Base-by-base conservation (phyloP, 2,113 vertebrate genomes). In the Picathartes gymnocephalus region DNA sequence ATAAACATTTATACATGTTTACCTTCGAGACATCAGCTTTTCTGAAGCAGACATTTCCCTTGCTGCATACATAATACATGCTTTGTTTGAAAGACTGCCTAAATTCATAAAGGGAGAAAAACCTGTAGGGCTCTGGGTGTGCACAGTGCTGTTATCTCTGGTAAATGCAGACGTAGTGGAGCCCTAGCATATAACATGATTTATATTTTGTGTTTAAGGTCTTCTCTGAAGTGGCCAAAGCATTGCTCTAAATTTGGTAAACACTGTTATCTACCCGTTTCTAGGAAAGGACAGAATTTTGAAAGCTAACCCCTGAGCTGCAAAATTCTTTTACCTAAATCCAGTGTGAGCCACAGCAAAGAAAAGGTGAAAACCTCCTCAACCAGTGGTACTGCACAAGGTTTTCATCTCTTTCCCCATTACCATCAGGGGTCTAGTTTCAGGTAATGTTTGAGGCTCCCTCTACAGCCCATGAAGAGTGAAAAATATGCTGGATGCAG, bases 1-100 rank as follows among this genome's bases (percentile, higher is more conserved):
- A 96, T 97, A 96, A 97, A 97, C 96, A 93, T 97, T 97, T 97
- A 97, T 96, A 95, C 85, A 90, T 91, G 82, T 91, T 96, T 97
- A 95, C 96, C 90, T 95, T 73, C 0, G 93, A 97, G 96, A 96
- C 58, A 72, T 25, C 62, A 89, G 87, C 73, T 94, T 90, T 91
- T 96, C 92, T 94, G 86, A 96, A 94, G 93, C 72, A 95, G 91
- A 53, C 86, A 54, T 94, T 93, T 89, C 91, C 76, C 87, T 78
- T 86, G 86, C 70, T 92, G 84, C 82, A 95, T 97, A 72, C 88
- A 93, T 97, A 95, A 97, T 93, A 78, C 74, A 94, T 89, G 58
- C 44, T 96, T 95, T 90, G 73, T 94, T 92, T 95, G 91, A 95
- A 83, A 96, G 92, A 88, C 64, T 92, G 78, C 92, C 68, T 90